Percentiles rank a stretch among this genome's conserved stretches.
These are phyloP conservation scores for Xestia sexstrigata DNA, from an alignment of 2,888 invertebrate species.

Conservation along the genomic window DNA sequence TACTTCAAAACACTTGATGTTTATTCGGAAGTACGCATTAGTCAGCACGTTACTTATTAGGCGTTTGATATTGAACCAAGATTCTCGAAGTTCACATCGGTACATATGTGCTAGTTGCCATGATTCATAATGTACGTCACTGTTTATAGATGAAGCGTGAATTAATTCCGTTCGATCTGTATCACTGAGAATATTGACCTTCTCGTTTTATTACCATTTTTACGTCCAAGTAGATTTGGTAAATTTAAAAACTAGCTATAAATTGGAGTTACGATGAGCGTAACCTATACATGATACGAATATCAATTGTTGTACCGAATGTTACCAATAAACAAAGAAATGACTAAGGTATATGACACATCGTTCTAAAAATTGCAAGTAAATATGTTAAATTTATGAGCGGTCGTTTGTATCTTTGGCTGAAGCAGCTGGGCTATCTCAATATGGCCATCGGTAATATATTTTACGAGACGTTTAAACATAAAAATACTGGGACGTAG, in stretches of 20 bases:
- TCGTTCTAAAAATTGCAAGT: constrained; percentile 50
- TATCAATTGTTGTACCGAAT: constrained; percentile 60
- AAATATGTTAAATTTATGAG: constrained; percentile 54
- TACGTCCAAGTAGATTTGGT: constrained; percentile 69
- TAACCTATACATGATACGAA: constrained; percentile 70
- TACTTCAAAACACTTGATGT: constrained; percentile 22
- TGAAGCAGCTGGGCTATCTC: constrained; percentile 39
- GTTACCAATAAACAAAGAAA: constrained; percentile 62
- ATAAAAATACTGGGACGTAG: constrained; percentile 8
- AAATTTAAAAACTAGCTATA: constrained; percentile 72
- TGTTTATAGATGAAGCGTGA: constrained; percentile 69
- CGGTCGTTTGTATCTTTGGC: constrained; percentile 44
- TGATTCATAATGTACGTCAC: constrained; percentile 66
- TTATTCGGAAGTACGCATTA: constrained; percentile 62
- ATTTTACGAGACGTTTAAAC: constrained; percentile 33
- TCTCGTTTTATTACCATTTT: constrained; percentile 79
- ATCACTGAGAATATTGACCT: constrained; percentile 80
- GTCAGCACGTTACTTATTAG: constrained; percentile 55
- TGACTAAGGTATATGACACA: constrained; percentile 69
- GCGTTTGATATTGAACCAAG: constrained; percentile 60
- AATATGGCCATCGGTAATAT: constrained; percentile 56
- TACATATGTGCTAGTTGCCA: constrained; percentile 28
- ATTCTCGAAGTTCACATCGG: constrained; percentile 53
- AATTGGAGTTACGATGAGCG: constrained; percentile 68
- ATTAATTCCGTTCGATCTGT: constrained; percentile 76